A percentile compares a stretch with the other conserved stretches of the same genome.
Evolutionary conservation across 1,140 invertebrate genomes (phyloP).

Genomic region (Acromyrmex heyeri): DNA sequence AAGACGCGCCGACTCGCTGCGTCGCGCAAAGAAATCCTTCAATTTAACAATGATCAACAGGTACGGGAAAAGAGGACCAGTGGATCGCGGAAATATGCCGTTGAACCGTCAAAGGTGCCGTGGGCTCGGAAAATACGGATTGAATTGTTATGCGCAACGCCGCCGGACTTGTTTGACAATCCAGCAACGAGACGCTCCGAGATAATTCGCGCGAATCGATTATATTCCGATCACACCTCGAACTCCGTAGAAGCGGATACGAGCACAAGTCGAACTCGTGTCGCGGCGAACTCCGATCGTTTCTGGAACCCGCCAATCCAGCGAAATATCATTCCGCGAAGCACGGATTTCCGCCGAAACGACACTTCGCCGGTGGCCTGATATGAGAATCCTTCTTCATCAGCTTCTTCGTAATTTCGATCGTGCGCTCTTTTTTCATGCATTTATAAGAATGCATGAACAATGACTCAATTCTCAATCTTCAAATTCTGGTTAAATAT

Average conservation of each 20-base stretch:
- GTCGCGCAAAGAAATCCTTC: conserved; percentile 39
- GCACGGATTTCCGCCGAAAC: conserved; percentile 52
- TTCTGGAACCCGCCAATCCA: conserved; percentile 67
- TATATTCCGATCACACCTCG: conserved; percentile 75
- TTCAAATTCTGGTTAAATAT: neutral
- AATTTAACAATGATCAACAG: conserved; percentile 65
- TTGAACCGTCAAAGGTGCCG: neutral
- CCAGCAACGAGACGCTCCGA: conserved; percentile 16
- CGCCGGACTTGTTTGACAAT: conserved; percentile 45
- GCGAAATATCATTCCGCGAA: conserved; percentile 66
- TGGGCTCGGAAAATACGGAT: conserved; percentile 33
- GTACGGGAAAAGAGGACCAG: conserved; percentile 42
- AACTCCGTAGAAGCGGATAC: conserved; percentile 58
- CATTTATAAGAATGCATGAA: neutral
- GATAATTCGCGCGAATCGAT: conserved; percentile 68
- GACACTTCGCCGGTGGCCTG: conserved; percentile 35
- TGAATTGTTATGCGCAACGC: conserved; percentile 67
- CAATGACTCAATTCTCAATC: neutral
- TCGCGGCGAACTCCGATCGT: conserved; percentile 56
- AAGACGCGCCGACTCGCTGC: neutral
- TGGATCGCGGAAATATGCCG: conserved; percentile 5
- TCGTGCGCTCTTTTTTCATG: neutral
- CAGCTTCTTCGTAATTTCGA: conserved; percentile 21
- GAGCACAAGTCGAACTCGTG: conserved; percentile 34
- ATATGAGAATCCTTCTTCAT: conserved; percentile 40